Percentiles rank a stretch among this genome's conserved stretches.
These are phyloP conservation scores for Pachycephala philippinensis DNA, from an alignment of 2,113 vertebrate genomes.

Conservation along the genomic window DNA sequence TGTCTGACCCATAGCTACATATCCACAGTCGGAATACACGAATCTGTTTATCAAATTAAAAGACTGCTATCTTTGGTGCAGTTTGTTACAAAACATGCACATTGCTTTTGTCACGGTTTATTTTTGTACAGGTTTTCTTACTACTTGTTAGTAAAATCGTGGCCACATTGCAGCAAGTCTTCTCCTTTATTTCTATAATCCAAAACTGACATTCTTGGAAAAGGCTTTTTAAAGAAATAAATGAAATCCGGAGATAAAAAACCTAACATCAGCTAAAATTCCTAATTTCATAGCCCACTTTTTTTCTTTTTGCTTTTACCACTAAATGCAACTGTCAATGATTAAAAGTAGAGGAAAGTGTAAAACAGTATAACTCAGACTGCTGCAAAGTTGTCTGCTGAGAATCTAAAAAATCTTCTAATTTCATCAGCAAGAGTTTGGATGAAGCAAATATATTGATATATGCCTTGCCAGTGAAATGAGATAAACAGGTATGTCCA, in stretches of 20 bases:
- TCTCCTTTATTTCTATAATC: not conserved
- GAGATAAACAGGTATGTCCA: slow-evolving; percentile 56
- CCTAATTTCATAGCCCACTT: not conserved
- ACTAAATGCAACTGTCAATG: not conserved
- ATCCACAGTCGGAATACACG: fast-evolving
- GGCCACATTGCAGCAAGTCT: not conserved
- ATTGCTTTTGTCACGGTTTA: not conserved
- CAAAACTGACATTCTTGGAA: not conserved
- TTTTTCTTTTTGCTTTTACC: not conserved
- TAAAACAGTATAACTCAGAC: not conserved
- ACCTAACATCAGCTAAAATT: not conserved
- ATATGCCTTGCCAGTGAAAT: not conserved
- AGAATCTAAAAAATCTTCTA: not conserved
- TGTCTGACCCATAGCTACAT: not conserved
- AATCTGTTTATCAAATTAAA: not conserved
- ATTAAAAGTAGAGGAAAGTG: not conserved
- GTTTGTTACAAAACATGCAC: not conserved
- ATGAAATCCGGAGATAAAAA: not conserved
- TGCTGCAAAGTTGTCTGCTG: not conserved
- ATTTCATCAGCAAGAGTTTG: not conserved
- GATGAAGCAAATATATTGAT: slow-evolving; percentile 11
- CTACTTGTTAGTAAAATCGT: not conserved
- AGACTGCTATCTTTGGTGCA: not conserved
- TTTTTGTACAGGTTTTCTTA: not conserved
- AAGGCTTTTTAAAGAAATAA: not conserved